Base-by-base conservation (phyloP, 2,888 invertebrate species). In the Drosophila paranaensis region DNA sequence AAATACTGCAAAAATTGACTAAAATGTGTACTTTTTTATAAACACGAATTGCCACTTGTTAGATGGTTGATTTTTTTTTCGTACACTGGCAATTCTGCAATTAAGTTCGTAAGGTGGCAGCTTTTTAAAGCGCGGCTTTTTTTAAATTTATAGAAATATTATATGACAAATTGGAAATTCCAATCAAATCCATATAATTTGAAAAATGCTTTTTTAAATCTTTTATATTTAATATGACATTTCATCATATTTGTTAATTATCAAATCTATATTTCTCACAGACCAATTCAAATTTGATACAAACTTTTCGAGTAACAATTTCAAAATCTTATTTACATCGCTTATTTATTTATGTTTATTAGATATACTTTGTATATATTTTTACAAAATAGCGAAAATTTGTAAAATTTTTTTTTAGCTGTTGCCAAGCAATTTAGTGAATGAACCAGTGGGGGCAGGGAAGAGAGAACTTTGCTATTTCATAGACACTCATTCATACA, bases 351-450 rank as follows among this genome's bases (percentile, higher is more conserved):
- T 56, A 35, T 43, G 16, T 6, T 37, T 30, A 39, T 45, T 14
- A 13, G 0, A 1, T 6, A 27, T 6, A 25, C 13, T 45, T 51
- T 25, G 13, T 6, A 16, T 3, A 40, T 14, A 8, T 62, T 39
- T 62, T 39, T n/a, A 39, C 35, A 11, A 35, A 27, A 51, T 30
- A 48, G 14, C 30, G 9, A 33, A 60, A 37, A 56, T 13, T 1
- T 27, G 27, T 43, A 48, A 40, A 35, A 46, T 40, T 40, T 33
- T 33, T 40, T 20, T 60, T 30, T 48, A 63, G 16, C 71, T 81
- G 81, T 81, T 81, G 70, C 74, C 60, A 81, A 70, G 81, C 6
- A 70, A 58, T 62, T 71, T 70, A 39, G 2, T 58, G 60, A 74
- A 66, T 74, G 61, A 71, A 66, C 53, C 9, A 48, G 46, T 40